phyloP scores from a whole-genome alignment of 2,888 invertebrate species.

The Disparrhopalites patrizii region DNA sequence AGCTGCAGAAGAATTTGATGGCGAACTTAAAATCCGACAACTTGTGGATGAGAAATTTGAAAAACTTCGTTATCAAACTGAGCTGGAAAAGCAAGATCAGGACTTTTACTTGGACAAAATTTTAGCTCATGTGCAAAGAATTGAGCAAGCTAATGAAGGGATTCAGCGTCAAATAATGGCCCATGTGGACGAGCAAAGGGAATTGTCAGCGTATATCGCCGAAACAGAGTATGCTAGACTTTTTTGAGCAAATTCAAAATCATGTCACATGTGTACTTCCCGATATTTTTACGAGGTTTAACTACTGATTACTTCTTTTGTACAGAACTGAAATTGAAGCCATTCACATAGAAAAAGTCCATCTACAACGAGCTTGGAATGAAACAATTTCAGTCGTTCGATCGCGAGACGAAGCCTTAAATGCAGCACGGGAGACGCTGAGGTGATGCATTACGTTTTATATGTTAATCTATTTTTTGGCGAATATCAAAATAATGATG shows the following conservation, averaged over 20 bases:
- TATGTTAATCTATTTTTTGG: neutral
- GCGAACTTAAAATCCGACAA: constrained; percentile 43
- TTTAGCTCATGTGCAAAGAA: constrained; percentile 44
- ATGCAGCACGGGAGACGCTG: constrained; percentile 40
- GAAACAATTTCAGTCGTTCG: constrained; percentile 46
- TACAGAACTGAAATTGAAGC: constrained; percentile 46
- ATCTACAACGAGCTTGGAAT: constrained; percentile 47
- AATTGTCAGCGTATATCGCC: constrained; percentile 40
- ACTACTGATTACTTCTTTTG: constrained; percentile 5
- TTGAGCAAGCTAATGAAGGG: constrained; percentile 46
- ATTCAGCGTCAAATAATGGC: constrained; percentile 47
- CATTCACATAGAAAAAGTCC: constrained; percentile 46
- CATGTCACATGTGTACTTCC: too few relatives aligned
- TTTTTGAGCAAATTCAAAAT: too few relatives aligned
- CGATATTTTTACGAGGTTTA: too few relatives aligned
- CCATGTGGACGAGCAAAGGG: constrained; percentile 45
- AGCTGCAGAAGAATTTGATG: constrained; percentile 44
- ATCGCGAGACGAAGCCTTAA: constrained; percentile 45
- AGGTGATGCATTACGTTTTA: constrained; percentile 21
- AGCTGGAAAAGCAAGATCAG: constrained; percentile 44
- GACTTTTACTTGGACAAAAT: constrained; percentile 47
- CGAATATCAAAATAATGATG: neutral
- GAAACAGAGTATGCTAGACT: constrained; percentile 43
- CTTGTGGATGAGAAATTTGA: constrained; percentile 46
- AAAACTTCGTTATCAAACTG: constrained; percentile 39